Conservation (phyloP, 2,888 invertebrate genomes). For the Dioctria linearis region DNA sequence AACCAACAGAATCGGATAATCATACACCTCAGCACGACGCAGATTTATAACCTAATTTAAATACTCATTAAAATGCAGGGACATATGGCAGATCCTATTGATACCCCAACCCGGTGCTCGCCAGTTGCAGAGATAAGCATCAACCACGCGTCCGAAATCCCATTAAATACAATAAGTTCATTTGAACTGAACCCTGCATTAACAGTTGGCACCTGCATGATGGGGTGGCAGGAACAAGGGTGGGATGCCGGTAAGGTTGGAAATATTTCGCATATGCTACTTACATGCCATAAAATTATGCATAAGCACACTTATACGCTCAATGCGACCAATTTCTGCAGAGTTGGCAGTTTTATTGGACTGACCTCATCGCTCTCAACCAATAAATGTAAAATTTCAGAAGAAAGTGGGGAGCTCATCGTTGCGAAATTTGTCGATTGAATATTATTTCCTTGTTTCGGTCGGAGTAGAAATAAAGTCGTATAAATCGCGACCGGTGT, state of each 20-base stretch:
- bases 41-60: constrained; percentile 59
- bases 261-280: constrained; percentile 49
- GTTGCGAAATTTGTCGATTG: constrained; percentile 44
- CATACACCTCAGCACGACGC: constrained; percentile 44
- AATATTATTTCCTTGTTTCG: constrained; percentile 41
- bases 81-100: constrained; percentile 31
- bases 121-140: constrained; percentile 53
- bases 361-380: constrained; percentile 32
- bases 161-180: constrained; percentile 59
- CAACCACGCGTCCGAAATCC: constrained; percentile 58
- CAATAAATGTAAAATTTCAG: constrained; percentile 50
- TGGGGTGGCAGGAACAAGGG: background rate
- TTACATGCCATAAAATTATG: constrained; percentile 44
- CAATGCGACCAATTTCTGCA: background rate
- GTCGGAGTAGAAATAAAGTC: background rate
- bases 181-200: constrained; percentile 53
- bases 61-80: constrained; percentile 57
- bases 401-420: constrained; percentile 25
- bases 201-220: constrained; percentile 40
- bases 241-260: background rate
- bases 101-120: constrained; percentile 4
- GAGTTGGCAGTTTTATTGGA: constrained; percentile 8
- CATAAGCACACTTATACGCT: constrained; percentile 28
- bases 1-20: constrained; percentile 39
- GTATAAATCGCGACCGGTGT: too few species aligned